Percentiles rank a stretch among this genome's conserved stretches.
These are phyloP conservation scores for Conus betulinus DNA, from an alignment of 1,140 invertebrate genomes.

Conservation along the genomic window DNA sequence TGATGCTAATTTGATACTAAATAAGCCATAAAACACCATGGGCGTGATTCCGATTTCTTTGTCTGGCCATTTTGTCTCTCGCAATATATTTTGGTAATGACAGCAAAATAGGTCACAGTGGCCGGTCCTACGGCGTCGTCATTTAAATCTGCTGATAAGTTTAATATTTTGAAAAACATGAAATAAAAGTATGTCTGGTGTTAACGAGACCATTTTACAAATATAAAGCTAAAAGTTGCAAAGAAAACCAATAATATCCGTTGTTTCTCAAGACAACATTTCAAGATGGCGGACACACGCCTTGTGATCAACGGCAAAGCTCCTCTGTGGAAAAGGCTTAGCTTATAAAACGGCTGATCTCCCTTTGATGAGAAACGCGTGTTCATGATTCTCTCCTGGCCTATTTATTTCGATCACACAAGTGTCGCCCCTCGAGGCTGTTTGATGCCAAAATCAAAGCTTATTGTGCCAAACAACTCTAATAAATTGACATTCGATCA, in stretches of 20 bases:
- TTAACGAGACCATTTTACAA: neutral
- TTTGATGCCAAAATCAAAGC: neutral
- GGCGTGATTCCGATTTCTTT: conserved; percentile 1
- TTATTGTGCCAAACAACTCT: neutral
- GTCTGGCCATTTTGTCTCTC: conserved; percentile 22
- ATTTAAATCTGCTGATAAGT: neutral
- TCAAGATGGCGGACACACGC: conserved; percentile 31
- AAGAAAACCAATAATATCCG: neutral
- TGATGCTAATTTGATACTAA: no score
- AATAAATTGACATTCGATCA: neutral
- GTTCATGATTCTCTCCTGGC: neutral
- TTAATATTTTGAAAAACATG: neutral
- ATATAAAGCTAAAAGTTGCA: neutral
- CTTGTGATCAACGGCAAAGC: conserved; percentile 23
- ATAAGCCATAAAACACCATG: neutral
- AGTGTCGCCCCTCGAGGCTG: neutral
- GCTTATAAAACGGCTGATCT: conserved; percentile 23
- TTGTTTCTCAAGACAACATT: conserved; percentile 15
- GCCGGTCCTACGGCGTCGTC: neutral
- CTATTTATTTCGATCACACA: neutral
- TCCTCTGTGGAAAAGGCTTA: neutral
- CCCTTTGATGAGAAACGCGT: conserved; percentile 24
- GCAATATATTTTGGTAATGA: neutral
- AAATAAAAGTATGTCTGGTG: neutral
- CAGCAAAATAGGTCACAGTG: conserved; percentile 13